Conservation (phyloP, 2,888 invertebrate genomes). For the Caenorhabditis drosophilae region DNA sequence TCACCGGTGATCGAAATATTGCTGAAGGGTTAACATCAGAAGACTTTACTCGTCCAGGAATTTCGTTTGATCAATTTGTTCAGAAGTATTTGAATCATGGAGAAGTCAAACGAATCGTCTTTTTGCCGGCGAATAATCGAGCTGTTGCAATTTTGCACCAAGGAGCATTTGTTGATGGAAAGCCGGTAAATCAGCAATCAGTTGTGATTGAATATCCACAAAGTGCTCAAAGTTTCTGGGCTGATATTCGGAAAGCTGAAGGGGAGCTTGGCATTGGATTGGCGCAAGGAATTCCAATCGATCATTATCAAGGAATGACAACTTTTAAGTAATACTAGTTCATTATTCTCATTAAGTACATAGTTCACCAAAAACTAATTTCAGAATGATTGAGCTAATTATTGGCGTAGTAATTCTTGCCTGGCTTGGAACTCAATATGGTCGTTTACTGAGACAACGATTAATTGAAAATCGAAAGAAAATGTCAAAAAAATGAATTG, state of each 20-base stretch:
- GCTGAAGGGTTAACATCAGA: slow-evolving; percentile 30
- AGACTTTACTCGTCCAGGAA: slow-evolving; percentile 41
- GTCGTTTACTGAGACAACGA: slow-evolving; percentile 46
- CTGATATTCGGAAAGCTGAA: slow-evolving; percentile 50
- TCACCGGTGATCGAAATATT: slow-evolving; percentile 35
- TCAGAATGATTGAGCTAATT: slow-evolving; percentile 49
- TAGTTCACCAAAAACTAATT: not conserved
- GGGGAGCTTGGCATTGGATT: slow-evolving; percentile 47
- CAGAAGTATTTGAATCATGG: slow-evolving; percentile 46
- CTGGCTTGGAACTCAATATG: slow-evolving; percentile 54
- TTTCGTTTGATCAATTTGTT: slow-evolving; percentile 41
- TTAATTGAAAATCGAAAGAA: slow-evolving; percentile 43
- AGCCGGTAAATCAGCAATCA: slow-evolving; percentile 16
- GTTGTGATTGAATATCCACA: slow-evolving; percentile 43
- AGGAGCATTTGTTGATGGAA: slow-evolving; percentile 50
- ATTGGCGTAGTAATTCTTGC: slow-evolving; percentile 51
- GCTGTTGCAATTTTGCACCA: slow-evolving; percentile 49
- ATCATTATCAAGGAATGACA: slow-evolving; percentile 46
- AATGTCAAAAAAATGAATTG: slow-evolving; percentile 9
- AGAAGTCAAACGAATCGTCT: slow-evolving; percentile 49
- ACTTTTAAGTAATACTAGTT: slow-evolving; percentile 18
- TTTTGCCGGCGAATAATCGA: slow-evolving; percentile 38
- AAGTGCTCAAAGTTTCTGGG: slow-evolving; percentile 52
- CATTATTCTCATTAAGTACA: slow-evolving; percentile 5
- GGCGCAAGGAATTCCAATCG: slow-evolving; percentile 45